A percentile compares a stretch with the other conserved stretches of the same genome.
These are phyloP conservation scores for Rhopalosiphum nymphaeae DNA, from an alignment of 2,888 invertebrate species.

Conservation along the genomic window DNA sequence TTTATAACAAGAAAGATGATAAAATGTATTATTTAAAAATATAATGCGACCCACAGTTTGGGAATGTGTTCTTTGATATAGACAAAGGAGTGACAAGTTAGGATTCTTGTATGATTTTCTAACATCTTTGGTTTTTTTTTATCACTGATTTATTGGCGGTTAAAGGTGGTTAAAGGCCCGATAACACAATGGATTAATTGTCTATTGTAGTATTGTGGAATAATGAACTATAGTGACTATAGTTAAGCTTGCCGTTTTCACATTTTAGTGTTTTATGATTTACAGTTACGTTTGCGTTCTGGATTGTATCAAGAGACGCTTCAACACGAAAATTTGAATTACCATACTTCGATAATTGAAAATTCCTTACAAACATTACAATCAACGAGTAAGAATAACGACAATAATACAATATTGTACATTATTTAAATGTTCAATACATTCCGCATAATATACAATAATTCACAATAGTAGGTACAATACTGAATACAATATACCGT, in stretches of 20 bases:
- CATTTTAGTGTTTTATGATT: background rate
- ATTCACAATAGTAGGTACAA: background rate
- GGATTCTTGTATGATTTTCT: background rate
- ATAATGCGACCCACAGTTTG: no score
- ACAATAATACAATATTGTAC: no score
- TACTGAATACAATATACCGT: background rate
- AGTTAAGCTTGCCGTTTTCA: background rate
- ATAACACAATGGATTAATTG: background rate
- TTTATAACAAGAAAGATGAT: no score
- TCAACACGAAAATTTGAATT: background rate
- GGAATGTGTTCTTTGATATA: no score
- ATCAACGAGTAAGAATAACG: background rate
- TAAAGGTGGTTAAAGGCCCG: background rate
- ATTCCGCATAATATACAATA: background rate
- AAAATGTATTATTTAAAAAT: no score
- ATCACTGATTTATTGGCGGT: background rate
- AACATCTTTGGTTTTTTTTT: background rate
- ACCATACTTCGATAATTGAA: background rate
- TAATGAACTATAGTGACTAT: background rate
- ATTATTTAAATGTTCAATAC: background rate
- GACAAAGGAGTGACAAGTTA: background rate
- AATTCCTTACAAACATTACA: background rate
- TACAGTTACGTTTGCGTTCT: background rate
- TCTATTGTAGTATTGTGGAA: no score
- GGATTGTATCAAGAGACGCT: background rate